Base-by-base conservation (phyloP, 2,888 invertebrate genomes). In the Sinohyriopsis cumingii region DNA sequence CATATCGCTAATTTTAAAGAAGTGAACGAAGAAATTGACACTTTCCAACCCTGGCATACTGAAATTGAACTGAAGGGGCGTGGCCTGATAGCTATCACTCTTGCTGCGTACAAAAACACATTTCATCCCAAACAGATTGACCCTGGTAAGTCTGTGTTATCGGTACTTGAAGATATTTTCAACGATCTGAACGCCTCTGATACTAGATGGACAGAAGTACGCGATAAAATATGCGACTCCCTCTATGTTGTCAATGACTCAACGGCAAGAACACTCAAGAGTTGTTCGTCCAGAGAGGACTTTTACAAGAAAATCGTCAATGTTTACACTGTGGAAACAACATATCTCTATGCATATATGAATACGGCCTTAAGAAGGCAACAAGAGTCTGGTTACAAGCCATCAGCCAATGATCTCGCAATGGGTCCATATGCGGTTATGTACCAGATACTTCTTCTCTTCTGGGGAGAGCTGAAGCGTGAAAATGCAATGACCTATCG, bases 331-430 rank as follows among this genome's bases (percentile, higher is more conserved):
- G 55, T 67, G 5, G 75, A 75, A 57, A 55, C 54, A 24, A 75
- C 59, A n/a, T 60, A 64, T 9, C n/a, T 75, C n/a, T 75, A 75
- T 55, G 63, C 69, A 6, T 45, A 62, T 22, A 53, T 72, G 18
- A 75, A 72, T 53, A 75, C 68, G 7, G 75, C 70, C 2, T 60
- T 75, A 5, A 25, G 75, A 19, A 62, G 72, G 60, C 72, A 75
- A 28, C 33, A 64, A 22, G 63, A 60, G 19, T 12, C 55, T 19
- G 67, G 63, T 3, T 75, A 70, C 57, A 65, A 55, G 53, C 75
- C 75, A 6, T 67, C 70, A 20, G 72, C 61, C 12, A 54, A 69
- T 4, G 72, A 75, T 25, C 67, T 75, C 4, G 75, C 75, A 2
- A 61, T 72, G 25, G 75, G 75, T 1, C 75, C 75, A 56, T 75